Percentiles rank a stretch among this genome's conserved stretches.
phyloP scores from a whole-genome alignment of 2,888 invertebrate genomes.

The Leptinotarsa juncta region DNA sequence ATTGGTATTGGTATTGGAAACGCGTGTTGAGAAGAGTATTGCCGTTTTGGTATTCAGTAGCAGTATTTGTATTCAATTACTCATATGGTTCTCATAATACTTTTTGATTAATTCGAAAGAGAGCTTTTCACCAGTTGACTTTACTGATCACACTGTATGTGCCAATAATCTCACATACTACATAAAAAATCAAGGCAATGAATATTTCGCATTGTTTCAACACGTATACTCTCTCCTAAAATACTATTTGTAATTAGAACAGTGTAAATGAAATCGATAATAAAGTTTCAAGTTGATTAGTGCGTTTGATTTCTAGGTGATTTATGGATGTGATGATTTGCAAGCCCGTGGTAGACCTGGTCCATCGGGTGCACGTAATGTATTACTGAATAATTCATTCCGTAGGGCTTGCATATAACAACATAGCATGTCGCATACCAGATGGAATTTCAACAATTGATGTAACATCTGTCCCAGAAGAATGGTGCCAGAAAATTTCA shows the following conservation, averaged over 20 bases:
- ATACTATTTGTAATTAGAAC: slow-evolving; percentile 51
- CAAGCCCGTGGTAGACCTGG: slow-evolving; percentile 13
- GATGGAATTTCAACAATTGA: slow-evolving; percentile 6
- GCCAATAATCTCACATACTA: too few species aligned
- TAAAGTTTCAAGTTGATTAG: slow-evolving; percentile 51
- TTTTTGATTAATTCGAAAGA: too few species aligned
- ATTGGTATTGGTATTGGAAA: too few species aligned
- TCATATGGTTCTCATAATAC: too few species aligned
- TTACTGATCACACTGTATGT: too few species aligned
- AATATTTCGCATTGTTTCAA: neutral
- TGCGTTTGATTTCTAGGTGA: slow-evolving; percentile 32
- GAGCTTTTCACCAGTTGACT: too few species aligned
- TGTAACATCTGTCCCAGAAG: neutral
- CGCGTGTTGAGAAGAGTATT: too few species aligned
- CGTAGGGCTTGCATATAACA: neutral
- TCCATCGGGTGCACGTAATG: slow-evolving; percentile 26
- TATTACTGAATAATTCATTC: slow-evolving; percentile 30
- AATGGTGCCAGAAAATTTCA: neutral
- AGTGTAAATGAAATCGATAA: slow-evolving; percentile 52
- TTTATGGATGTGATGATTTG: neutral
- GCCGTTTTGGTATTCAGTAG: too few species aligned
- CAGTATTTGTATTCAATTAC: too few species aligned
- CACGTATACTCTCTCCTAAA: slow-evolving; percentile 18
- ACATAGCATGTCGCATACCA: neutral
- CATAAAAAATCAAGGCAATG: too few species aligned